A percentile compares a stretch with the other conserved stretches of the same genome.
phyloP scores from a whole-genome alignment of 23 tunicate species.

The Botrylloides violaceus region DNA sequence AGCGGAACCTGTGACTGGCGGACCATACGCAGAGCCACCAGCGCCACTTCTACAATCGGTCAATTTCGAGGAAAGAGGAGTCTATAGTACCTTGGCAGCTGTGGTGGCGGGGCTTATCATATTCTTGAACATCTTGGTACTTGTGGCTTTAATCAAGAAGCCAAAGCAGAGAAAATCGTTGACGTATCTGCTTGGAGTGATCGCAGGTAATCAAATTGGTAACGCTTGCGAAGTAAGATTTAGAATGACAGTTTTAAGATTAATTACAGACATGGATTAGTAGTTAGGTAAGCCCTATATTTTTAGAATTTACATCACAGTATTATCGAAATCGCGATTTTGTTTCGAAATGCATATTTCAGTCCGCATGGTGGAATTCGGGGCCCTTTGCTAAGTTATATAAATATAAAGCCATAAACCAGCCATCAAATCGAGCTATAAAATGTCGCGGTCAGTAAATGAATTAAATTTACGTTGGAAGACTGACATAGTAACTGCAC shows the following conservation, averaged over 20 bases:
- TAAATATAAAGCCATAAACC: too few species aligned
- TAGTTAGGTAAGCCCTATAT: neutral
- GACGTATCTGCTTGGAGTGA: conserved; percentile 42
- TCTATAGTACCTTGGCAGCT: conserved; percentile 37
- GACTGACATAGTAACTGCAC: too few species aligned
- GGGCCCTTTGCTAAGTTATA: too few species aligned
- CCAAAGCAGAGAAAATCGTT: conserved; percentile 53
- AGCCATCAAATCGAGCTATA: too few species aligned
- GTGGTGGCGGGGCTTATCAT: conserved; percentile 51
- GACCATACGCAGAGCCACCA: conserved; percentile 47
- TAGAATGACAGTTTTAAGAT: too few species aligned
- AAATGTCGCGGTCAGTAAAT: too few species aligned
- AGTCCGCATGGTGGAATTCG: too few species aligned
- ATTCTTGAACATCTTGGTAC: conserved; percentile 36
- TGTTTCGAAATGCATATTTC: too few species aligned
- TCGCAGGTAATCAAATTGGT: conserved; percentile 52
- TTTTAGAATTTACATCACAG: neutral
- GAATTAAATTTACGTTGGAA: too few species aligned
- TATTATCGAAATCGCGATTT: neutral
- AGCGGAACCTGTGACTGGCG: neutral
- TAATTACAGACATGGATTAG: too few species aligned
- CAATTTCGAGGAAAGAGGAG: conserved; percentile 23
- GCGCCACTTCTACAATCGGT: neutral
- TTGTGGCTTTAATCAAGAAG: conserved; percentile 26
- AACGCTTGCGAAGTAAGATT: too few species aligned